These are phyloP conservation scores for Anodontia alba DNA, from an alignment of 2,888 invertebrate species.

Conservation along the genomic window DNA sequence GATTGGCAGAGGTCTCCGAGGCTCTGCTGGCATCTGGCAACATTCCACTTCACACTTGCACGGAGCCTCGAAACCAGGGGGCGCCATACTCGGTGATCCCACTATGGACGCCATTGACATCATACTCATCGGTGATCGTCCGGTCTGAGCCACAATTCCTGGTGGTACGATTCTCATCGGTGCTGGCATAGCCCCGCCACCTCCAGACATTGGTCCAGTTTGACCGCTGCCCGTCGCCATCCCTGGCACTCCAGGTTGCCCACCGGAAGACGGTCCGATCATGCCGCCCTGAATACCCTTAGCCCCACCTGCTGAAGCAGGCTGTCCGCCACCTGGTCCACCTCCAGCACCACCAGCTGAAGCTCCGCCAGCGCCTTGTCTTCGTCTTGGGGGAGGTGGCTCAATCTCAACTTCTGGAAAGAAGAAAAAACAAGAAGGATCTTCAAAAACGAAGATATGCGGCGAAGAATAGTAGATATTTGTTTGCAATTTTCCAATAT, in stretches of 20 bases:
- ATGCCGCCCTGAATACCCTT: neutral
- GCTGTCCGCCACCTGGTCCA: neutral
- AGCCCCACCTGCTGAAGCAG: neutral
- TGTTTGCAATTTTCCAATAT: no score
- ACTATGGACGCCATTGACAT: neutral
- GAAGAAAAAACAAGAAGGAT: neutral
- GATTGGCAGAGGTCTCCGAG: constrained; percentile 48
- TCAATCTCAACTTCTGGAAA: constrained; percentile 53
- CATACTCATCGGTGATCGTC: constrained; percentile 15
- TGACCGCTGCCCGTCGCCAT: constrained; percentile 4
- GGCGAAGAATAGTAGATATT: no score
- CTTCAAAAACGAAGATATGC: no score
- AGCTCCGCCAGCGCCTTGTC: neutral
- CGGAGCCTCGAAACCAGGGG: constrained; percentile 44
- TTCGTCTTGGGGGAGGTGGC: constrained; percentile 34
- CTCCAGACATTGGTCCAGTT: neutral
- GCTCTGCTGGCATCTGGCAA: constrained; percentile 46
- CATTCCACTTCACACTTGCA: constrained; percentile 59
- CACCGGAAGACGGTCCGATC: neutral
- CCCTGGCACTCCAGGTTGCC: neutral
- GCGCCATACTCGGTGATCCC: neutral
- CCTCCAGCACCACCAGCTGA: neutral
- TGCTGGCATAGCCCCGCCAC: neutral
- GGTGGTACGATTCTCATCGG: neutral
- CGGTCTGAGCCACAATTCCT: neutral